Percentiles rank a stretch among this genome's conserved stretches.
Evolutionary conservation across 1,140 invertebrate genomes (phyloP).

Genomic region (Centruroides sculpturatus): DNA sequence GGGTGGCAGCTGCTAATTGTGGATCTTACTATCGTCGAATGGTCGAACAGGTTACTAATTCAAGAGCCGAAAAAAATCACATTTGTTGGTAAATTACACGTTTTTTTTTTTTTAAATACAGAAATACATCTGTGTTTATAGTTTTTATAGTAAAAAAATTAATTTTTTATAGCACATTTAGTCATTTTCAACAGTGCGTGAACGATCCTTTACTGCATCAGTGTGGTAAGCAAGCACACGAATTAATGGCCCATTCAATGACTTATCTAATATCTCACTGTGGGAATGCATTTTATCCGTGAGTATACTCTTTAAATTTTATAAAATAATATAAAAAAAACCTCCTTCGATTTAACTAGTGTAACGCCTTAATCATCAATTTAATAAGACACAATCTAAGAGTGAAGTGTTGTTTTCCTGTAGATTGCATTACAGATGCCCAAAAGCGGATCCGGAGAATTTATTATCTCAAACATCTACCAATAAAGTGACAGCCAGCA

Average conservation of each 20-base stretch:
- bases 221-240: conserved; percentile 16
- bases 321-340: not conserved
- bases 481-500: too few species aligned
- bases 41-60: conserved; percentile 17
- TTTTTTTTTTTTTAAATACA: too few species aligned
- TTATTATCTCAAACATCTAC: too few species aligned
- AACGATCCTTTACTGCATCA: conserved; percentile 17
- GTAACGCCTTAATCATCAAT: not conserved
- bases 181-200: conserved; percentile 20
- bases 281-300: conserved; percentile 11
- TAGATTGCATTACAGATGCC: conserved; percentile 9
- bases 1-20: conserved; percentile 19
- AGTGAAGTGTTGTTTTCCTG: not conserved
- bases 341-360: not conserved
- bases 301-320: not conserved
- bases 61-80: conserved; percentile 16
- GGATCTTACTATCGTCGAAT: conserved; percentile 17
- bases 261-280: conserved; percentile 18
- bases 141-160: not conserved
- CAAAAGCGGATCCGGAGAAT: not conserved
- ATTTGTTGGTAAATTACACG: conserved; percentile 19
- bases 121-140: too few species aligned
- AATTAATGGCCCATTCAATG: conserved; percentile 20
- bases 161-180: conserved; percentile 14
- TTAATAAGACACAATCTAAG: too few species aligned